phyloP scores from a whole-genome alignment of 2,797 vertebrate species.

The Pterois miles region DNA sequence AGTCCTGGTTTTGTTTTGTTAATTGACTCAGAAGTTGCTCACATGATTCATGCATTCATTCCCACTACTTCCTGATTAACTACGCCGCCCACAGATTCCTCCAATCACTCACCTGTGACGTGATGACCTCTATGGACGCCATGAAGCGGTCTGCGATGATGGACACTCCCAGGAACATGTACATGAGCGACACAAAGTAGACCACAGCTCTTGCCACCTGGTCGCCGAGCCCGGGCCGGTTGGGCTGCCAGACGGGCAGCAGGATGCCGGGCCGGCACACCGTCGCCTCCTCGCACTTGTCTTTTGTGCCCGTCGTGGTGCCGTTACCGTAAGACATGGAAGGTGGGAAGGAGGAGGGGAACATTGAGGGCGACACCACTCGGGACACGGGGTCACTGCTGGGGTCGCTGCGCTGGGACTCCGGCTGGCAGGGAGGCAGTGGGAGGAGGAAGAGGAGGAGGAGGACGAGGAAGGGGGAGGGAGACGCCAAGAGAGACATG shows the following conservation, averaged over 20 bases:
- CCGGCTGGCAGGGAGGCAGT: conserved; percentile 58
- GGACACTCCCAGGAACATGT: conserved; percentile 95
- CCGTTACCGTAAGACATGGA: conserved; percentile 32
- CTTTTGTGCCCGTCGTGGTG: accelerated
- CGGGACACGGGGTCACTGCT: not conserved
- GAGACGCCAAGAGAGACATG: conserved; percentile 55
- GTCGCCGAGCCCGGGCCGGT: conserved; percentile 79
- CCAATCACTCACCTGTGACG: conserved; percentile 85
- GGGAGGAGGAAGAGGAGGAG: conserved; percentile 59
- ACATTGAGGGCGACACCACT: conserved; percentile 40
- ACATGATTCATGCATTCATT: not conserved
- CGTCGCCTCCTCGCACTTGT: conserved; percentile 59
- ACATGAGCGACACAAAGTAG: conserved; percentile 93
- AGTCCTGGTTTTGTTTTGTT: too few relatives aligned
- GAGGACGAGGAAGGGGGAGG: conserved; percentile 36
- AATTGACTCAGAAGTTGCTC: not conserved
- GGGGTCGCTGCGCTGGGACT: conserved; percentile 61
- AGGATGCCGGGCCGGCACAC: conserved; percentile 85
- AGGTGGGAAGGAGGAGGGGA: conserved; percentile 38
- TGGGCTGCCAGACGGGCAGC: conserved; percentile 88
- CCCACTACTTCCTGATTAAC: not conserved
- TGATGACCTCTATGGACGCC: conserved; percentile 96
- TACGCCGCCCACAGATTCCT: not conserved
- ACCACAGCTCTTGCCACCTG: conserved; percentile 88
- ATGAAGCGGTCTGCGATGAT: conserved; percentile 96